A percentile compares a stretch with the other conserved stretches of the same genome.
These are phyloP conservation scores for Torymus tubicola DNA, from an alignment of 2,888 invertebrate genomes.

Conservation along the genomic window DNA sequence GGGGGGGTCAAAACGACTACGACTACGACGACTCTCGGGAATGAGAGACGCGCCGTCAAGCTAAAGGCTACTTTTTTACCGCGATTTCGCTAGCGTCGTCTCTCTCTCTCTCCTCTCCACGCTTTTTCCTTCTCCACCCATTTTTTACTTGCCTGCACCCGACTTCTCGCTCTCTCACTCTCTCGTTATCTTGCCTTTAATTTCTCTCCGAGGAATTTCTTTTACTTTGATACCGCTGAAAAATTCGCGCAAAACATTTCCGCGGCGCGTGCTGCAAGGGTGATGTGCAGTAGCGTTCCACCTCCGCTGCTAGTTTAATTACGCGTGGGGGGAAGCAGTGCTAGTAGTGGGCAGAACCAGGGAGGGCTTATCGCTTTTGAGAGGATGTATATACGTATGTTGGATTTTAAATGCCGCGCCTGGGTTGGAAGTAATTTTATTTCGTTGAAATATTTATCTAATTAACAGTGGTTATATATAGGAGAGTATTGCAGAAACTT, in stretches of 20 bases:
- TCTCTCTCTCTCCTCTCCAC: background rate
- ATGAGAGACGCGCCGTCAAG: background rate
- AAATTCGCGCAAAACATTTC: constrained; percentile 27
- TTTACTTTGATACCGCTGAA: constrained; percentile 4
- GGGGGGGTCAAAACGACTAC: background rate
- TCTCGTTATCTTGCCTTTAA: constrained; percentile 46
- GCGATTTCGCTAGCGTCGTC: background rate
- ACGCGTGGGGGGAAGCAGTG: too few species aligned
- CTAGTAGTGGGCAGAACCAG: too few species aligned
- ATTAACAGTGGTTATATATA: too few species aligned
- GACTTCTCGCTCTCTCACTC: background rate
- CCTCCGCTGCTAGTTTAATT: too few species aligned
- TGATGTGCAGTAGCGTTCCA: too few species aligned
- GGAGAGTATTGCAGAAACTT: too few species aligned
- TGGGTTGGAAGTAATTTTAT: too few species aligned
- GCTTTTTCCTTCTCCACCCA: background rate
- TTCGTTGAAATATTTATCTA: too few species aligned
- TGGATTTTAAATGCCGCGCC: too few species aligned
- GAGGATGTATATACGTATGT: too few species aligned
- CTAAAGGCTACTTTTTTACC: constrained; percentile 27
- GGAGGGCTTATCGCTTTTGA: too few species aligned
- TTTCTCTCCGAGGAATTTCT: constrained; percentile 34
- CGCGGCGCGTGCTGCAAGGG: too few species aligned
- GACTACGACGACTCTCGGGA: background rate
- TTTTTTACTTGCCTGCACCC: background rate